Evolutionary conservation across 1,140 invertebrate genomes (phyloP).

Genomic region (Gryllus bimaculatus): DNA sequence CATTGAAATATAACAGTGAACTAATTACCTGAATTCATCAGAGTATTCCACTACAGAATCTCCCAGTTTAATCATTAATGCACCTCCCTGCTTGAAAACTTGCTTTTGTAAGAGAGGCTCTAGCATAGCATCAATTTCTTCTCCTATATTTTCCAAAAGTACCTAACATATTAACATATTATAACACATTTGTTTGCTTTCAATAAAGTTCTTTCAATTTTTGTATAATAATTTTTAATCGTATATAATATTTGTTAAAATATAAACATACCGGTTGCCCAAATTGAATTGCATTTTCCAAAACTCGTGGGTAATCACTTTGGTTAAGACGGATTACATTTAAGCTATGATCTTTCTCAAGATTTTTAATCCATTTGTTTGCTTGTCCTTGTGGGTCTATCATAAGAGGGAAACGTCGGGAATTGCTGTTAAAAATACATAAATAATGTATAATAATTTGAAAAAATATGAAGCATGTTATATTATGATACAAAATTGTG

Average conservation of each 20-base stretch:
- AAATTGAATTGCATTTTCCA: conserved; percentile 90
- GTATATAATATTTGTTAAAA: neutral
- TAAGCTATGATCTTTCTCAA: conserved; percentile 80
- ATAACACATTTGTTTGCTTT: neutral
- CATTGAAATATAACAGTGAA: neutral
- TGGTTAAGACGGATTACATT: conserved; percentile 72
- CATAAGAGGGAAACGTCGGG: conserved; percentile 81
- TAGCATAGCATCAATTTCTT: conserved; percentile 82
- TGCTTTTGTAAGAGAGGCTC: conserved; percentile 82
- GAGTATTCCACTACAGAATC: conserved; percentile 77
- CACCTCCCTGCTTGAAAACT: conserved; percentile 79
- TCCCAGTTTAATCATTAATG: conserved; percentile 72
- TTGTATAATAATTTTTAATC: neutral
- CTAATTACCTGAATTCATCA: conserved; percentile 35
- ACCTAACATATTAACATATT: conserved; percentile 39
- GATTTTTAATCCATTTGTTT: conserved; percentile 90
- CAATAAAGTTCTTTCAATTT: neutral
- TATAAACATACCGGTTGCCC: conserved; percentile 58
- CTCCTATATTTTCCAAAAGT: conserved; percentile 75
- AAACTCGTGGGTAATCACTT: conserved; percentile 68
- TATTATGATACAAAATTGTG: neutral
- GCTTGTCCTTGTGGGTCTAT: conserved; percentile 93
- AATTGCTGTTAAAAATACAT: conserved; percentile 45
- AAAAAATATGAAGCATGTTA: neutral
- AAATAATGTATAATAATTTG: conserved; percentile 15